Base-by-base conservation (phyloP, 2,113 vertebrate species). In the Shinisaurus crocodilurus region DNA sequence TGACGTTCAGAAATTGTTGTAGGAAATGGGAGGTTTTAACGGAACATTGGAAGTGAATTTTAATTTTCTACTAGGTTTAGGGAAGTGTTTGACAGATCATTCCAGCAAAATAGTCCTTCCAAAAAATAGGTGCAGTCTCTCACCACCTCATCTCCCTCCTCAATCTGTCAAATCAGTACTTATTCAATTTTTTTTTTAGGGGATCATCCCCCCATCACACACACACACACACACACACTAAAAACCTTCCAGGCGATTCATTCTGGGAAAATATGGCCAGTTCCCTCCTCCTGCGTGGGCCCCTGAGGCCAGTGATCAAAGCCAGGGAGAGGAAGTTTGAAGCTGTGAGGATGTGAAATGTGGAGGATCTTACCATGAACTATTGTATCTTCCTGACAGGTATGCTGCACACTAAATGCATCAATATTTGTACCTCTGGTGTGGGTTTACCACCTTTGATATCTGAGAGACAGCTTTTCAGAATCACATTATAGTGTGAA, bases 401-500 rank as follows among this genome's bases (percentile, higher is more conserved):
- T 37, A 18, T 0, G 8, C 82, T 6, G 75, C 29, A 77, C 77
- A 3, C 83, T 87, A 34, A 87, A 87, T 76, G n/a, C 5, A 0
- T 88, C 91, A 67, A 89, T 76, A 91, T 90, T 70, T 86, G 57
- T 34, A 65, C 0, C 0, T 80, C 89, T 95, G 89, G 88, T 16
- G 43, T 25, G 72, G 23, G 63, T 88, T 93, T 90, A 48, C 37
- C 72, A 0, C 69, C 94, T 92, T 95, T 84, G 90, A 74, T 82
- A 92, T 88, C 91, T 92, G 87, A 94, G 92, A 80, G 87, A 85
- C 91, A 92, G 90, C 88, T 95, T 88, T 57, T 91, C 93, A 93
- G 96, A 97, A 96, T 93, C 92, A 96, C 81, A 94, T 95, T 81
- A 91, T 79, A 77, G 82, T 27, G 37, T 27, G 37, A 76, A 34